A percentile compares a stretch with the other conserved stretches of the same genome.
phyloP scores from a whole-genome alignment of 2,797 vertebrate genomes.

The Prionace glauca region DNA sequence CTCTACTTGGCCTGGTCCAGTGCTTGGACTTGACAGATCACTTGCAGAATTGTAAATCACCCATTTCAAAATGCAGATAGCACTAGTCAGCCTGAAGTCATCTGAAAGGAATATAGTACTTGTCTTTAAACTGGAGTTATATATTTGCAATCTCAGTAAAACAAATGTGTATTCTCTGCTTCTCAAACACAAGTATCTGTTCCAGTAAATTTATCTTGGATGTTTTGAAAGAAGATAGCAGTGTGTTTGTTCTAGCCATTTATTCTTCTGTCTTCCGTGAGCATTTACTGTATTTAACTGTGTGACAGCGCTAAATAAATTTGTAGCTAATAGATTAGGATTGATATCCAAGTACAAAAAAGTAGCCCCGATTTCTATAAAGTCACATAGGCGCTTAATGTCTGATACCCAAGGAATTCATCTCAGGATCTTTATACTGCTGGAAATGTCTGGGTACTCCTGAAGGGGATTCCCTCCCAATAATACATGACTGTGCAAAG shows the following conservation, averaged over 20 bases:
- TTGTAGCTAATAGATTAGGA: background rate
- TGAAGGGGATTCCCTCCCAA: background rate
- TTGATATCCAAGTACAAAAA: background rate
- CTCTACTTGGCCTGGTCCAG: background rate
- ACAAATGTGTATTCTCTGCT: background rate
- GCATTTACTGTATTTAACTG: background rate
- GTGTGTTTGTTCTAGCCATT: background rate
- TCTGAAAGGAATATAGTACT: constrained; percentile 43
- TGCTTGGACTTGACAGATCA: background rate
- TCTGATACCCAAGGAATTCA: background rate
- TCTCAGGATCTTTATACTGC: background rate
- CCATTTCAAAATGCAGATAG: constrained; percentile 50
- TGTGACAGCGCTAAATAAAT: background rate
- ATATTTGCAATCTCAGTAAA: background rate
- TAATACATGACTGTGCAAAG: background rate
- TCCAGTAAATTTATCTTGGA: background rate
- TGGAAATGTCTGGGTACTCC: background rate
- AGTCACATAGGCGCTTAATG: background rate
- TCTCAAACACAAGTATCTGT: background rate
- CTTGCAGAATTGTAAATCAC: constrained; percentile 40
- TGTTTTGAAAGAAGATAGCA: background rate
- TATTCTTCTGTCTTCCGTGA: background rate
- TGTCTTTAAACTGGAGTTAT: background rate
- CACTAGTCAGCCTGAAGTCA: constrained; percentile 51
- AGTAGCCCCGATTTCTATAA: background rate